Evolutionary conservation across 1,140 invertebrate genomes (phyloP), one percentile per base, ranked within the genome.

Genomic region (Drosophila murphyi): DNA sequence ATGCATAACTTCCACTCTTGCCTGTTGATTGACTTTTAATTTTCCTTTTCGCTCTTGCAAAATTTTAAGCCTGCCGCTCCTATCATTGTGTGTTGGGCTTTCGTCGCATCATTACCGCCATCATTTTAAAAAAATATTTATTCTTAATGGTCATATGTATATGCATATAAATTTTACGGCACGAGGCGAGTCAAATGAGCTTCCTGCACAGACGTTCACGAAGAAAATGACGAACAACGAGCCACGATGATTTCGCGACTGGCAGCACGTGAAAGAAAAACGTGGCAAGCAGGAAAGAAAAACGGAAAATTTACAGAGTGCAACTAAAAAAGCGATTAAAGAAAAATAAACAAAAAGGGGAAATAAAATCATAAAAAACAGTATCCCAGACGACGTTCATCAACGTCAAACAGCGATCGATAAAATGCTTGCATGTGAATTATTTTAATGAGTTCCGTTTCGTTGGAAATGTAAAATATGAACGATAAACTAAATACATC

Each of bases 361-460:
- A 62, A 55, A 69, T 54, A 68, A 54, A 48, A 69, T 56, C 47
- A 69, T 65, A 62, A 48, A 81, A 39, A 32, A 68, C 72, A 54
- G 69, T 64, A 63, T 68, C 57, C 75, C 75, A 83, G 77, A 80
- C 83, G 80, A 67, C 80, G 80, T 89, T 83, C 82, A 83, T 87
- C 83, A 88, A 87, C 82, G 82, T 87, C 82, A 87, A 82, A 82
- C 76, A 48, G 52, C 82, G 82, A 88, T 88, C 83, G 85, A 88
- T 88, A 88, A 89, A 88, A 72, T 80, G 83, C 83, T 88, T 88
- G 83, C 83, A 88, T 88, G 83, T 88, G 83, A 88, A 88, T 88
- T 88, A 88, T 88, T 88, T 88, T 88, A 88, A 88, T 88, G 83
- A 88, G 83, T 89, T 88, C 83, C 83, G 83, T 88, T 88, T 88